Evolutionary conservation across 2,797 vertebrate genomes (phyloP).

Genomic region (Protonibea diacanthus): DNA sequence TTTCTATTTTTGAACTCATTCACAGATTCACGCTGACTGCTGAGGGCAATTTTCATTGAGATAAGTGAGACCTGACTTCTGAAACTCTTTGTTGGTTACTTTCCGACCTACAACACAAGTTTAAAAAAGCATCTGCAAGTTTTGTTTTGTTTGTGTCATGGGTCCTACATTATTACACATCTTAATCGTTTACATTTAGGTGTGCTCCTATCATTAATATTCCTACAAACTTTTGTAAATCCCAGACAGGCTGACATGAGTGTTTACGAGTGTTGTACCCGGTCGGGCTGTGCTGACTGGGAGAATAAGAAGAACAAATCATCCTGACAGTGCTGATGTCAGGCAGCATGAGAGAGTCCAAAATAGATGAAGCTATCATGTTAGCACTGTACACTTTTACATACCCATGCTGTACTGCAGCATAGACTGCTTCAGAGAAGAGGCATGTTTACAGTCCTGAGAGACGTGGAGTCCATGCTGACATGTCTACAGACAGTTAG

Average conservation of each 20-base stretch:
- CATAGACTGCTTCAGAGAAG: not conserved
- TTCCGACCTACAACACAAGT: too few species aligned
- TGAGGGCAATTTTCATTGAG: not conserved
- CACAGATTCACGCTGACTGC: not conserved
- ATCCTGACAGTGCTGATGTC: not conserved
- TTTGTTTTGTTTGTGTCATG: not conserved
- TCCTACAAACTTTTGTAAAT: not conserved
- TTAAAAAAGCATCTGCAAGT: not conserved
- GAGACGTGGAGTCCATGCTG: not conserved
- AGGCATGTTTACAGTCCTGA: not conserved
- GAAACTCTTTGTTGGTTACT: too few species aligned
- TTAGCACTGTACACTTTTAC: not conserved
- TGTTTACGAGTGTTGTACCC: too few species aligned
- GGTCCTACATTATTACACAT: not conserved
- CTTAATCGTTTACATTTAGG: too few species aligned
- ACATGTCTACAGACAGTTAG: not conserved
- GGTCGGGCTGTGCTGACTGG: not conserved
- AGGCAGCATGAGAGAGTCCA: not conserved
- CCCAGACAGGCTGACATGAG: too few species aligned
- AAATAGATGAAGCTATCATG: not conserved
- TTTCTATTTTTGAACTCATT: not conserved
- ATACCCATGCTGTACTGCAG: not conserved
- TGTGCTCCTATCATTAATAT: not conserved
- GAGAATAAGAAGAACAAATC: not conserved
- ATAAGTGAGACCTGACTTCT: not conserved